Base-by-base conservation (phyloP, 2,888 invertebrate species). In the Xanthorhoe designata region DNA sequence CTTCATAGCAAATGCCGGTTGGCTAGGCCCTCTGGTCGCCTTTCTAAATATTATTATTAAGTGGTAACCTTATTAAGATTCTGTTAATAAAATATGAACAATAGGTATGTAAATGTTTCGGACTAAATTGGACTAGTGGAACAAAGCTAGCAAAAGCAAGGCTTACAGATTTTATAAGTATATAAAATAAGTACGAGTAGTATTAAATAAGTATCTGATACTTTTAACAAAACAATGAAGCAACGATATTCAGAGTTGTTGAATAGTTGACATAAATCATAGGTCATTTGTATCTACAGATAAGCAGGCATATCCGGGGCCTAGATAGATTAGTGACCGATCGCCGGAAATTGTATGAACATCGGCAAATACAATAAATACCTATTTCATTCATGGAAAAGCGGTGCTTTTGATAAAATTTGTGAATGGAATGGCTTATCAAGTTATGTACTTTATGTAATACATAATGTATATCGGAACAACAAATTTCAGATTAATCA, bases 241-340 rank as follows among this genome's bases (percentile, higher is more conserved):
- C 42, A 24, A 45, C 4, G 0, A 5, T 45, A 45, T n/a, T 15
- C 47, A 47, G 15, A 17, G 15, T 47, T 47, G 15, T 17, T 50
- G 17, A 58, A 58, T 54, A 52, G 50, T 51, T 66, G 42, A 51
- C 32, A 57, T 19, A 53, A 38, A 9, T 15, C 15, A 15, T 51
- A 42, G 42, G 15, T 52, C 50, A 49, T 50, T 19, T 65, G 65
- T 69, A 53, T 61, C 32, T 64, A 63, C 10, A 74, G 82, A 80
- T 78, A 81, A 79, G 83, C 78, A 80, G 70, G 71, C 64, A 73
- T 82, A 84, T 90, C 90, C 90, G 88, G 87, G 78, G 80, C 83
- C 81, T 76, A 81, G 78, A 80, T 84, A 89, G 88, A 90, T 90
- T 83, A 88, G 78, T 81, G 79, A 77, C 80, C 83, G 80, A 84